A percentile compares a stretch with the other conserved stretches of the same genome.
These are phyloP conservation scores for Halyomorpha halys DNA, from an alignment of 1,140 invertebrate genomes.

Conservation along the genomic window DNA sequence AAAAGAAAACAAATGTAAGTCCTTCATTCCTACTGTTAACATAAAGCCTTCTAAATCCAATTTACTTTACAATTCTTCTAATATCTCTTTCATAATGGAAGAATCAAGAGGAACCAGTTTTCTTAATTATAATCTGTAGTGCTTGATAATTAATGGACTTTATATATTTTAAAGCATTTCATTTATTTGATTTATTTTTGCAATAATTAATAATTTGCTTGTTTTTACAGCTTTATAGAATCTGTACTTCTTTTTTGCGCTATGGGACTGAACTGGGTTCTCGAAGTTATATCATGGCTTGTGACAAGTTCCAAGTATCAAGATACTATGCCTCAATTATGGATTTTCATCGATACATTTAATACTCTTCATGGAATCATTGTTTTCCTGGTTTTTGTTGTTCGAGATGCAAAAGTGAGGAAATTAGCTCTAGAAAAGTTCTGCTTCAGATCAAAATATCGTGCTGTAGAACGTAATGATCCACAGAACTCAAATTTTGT, in stretches of 20 bases:
- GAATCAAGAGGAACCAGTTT: too few relatives aligned
- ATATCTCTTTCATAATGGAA: too few relatives aligned
- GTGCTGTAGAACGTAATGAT: too few relatives aligned
- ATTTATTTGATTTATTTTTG: too few relatives aligned
- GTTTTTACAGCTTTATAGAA: neutral
- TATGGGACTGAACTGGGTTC: slow-evolving; percentile 1
- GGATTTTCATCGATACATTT: neutral
- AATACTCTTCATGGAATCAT: slow-evolving; percentile 1
- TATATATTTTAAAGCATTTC: too few relatives aligned
- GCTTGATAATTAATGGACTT: too few relatives aligned
- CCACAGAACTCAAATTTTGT: too few relatives aligned
- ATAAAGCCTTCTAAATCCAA: too few relatives aligned
- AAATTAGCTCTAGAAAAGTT: slow-evolving; percentile 2
- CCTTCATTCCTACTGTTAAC: neutral
- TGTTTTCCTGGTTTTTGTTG: neutral
- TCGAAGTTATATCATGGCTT: neutral
- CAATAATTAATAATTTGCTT: neutral
- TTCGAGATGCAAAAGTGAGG: slow-evolving; percentile 5
- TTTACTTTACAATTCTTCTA: too few relatives aligned
- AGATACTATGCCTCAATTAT: neutral
- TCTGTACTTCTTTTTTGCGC: slow-evolving; percentile 1
- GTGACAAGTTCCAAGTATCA: neutral
- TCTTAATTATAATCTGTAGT: too few relatives aligned
- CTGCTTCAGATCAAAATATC: too few relatives aligned
- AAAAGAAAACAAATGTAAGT: slow-evolving; percentile 9